Evolutionary conservation across 2,113 vertebrate species (phyloP).

Genomic region (Bothrops jararaca): DNA sequence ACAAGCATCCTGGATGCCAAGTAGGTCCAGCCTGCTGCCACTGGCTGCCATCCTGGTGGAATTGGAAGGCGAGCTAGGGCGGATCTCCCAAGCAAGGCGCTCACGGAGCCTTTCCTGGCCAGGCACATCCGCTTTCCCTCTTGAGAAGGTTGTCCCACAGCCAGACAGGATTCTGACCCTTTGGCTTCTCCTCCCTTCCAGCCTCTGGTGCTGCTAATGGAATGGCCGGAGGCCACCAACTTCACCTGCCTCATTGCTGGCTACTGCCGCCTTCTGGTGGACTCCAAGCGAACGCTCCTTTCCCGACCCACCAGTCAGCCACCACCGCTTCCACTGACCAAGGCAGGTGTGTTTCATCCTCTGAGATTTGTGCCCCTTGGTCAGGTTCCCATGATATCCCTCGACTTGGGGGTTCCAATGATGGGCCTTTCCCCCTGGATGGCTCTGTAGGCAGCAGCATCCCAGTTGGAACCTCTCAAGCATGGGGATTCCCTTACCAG

Average conservation of each 20-base stretch:
- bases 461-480: not conserved
- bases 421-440: not conserved
- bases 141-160: not conserved
- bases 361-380: conserved; percentile 38
- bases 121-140: not conserved
- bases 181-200: conserved; percentile 58
- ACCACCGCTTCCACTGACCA: conserved; percentile 80
- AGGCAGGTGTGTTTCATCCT: conserved; percentile 92
- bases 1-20: conserved; percentile 92
- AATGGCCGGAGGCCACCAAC: conserved; percentile 97
- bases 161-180: too few species aligned
- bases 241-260: conserved; percentile 96
- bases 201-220: conserved; percentile 95
- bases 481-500: not conserved
- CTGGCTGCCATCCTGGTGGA: not conserved
- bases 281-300: conserved; percentile 92
- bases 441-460: not conserved
- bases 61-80: not conserved
- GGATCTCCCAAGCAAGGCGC: too few species aligned
- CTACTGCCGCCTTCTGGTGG: conserved; percentile 95
- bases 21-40: conserved; percentile 65
- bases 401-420: not conserved
- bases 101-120: not conserved
- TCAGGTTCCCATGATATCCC: not conserved
- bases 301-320: conserved; percentile 82